Conservation (phyloP, 2,797 vertebrate genomes). For the Hybognathus amarus region DNA sequence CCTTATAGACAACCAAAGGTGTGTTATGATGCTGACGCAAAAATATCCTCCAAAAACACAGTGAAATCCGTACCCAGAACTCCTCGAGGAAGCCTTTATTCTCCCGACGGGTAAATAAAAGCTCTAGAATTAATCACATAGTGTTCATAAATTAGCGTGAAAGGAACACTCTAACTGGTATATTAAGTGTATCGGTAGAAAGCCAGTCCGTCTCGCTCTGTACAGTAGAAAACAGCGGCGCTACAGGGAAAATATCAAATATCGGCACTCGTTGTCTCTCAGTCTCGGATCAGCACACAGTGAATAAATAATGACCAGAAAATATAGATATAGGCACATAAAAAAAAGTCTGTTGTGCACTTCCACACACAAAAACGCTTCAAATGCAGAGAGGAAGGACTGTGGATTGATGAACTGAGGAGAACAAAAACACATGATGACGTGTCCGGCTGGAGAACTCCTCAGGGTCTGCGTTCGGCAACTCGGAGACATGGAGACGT, state of each 20-base stretch:
- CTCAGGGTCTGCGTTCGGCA: background rate
- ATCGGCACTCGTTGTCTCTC: conserved; percentile 20
- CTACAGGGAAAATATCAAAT: conserved; percentile 46
- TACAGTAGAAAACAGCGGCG: conserved; percentile 80
- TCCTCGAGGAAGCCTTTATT: conserved; percentile 15
- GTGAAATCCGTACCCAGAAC: conserved; percentile 30
- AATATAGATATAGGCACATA: conserved; percentile 58
- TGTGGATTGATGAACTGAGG: too few relatives aligned
- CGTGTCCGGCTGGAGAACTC: too few relatives aligned
- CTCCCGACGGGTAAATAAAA: conserved; percentile 74
- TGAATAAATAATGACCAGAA: conserved; percentile 44
- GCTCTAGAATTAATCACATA: conserved; percentile 75
- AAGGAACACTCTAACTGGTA: conserved; percentile 87
- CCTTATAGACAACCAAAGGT: background rate
- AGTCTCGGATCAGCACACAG: background rate
- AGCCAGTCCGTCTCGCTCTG: conserved; percentile 74
- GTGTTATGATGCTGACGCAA: conserved; percentile 1
- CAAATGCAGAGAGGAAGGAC: background rate
- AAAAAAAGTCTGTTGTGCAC: conserved; percentile 37
- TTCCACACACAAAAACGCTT: background rate
- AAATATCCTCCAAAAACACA: conserved; percentile 18
- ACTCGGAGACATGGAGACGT: background rate
- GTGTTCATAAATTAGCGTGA: conserved; percentile 86
- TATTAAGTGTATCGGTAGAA: conserved; percentile 94
- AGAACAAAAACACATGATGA: background rate